Percentiles rank a stretch among this genome's conserved stretches.
These are phyloP conservation scores for Phyllotis vaccarum DNA, from an alignment of 2,797 vertebrate species.

Conservation along the genomic window DNA sequence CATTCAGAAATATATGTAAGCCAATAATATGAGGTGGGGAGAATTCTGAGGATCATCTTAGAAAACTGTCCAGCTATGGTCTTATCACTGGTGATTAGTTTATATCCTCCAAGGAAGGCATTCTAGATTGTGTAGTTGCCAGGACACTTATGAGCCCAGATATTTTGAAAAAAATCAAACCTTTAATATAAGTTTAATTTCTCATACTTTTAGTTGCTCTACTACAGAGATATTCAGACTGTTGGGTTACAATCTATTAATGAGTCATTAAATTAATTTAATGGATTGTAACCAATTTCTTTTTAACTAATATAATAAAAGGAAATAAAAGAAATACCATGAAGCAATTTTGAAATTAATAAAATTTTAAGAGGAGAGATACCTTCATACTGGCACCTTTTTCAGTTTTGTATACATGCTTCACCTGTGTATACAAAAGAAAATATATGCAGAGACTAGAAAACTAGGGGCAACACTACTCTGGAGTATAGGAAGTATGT, in stretches of 20 bases:
- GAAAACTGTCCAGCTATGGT: not conserved
- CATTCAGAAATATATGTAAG: not conserved
- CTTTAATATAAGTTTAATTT: not conserved
- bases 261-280: slow-evolving; percentile 9
- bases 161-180: slow-evolving; percentile 19
- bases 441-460: not conserved
- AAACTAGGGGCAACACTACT: not conserved
- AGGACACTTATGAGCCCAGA: not conserved
- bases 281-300: slow-evolving; percentile 1
- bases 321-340: slow-evolving; percentile 5
- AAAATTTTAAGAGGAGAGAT: not conserved
- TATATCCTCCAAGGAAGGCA: not conserved
- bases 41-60: not conserved
- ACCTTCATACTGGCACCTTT: not conserved
- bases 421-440: not conserved
- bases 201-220: not conserved
- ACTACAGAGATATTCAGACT: slow-evolving; percentile 3
- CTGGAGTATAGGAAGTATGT: not conserved
- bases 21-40: rapidly evolving
- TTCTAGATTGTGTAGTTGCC: not conserved
- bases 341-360: slow-evolving; percentile 39
- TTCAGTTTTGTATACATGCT: not conserved
- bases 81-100: not conserved
- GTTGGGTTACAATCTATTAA: not conserved
- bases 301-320: slow-evolving; percentile 59